Evolutionary conservation across 2,888 invertebrate species (phyloP).

Genomic region (Glyphotaelius pellucidus): DNA sequence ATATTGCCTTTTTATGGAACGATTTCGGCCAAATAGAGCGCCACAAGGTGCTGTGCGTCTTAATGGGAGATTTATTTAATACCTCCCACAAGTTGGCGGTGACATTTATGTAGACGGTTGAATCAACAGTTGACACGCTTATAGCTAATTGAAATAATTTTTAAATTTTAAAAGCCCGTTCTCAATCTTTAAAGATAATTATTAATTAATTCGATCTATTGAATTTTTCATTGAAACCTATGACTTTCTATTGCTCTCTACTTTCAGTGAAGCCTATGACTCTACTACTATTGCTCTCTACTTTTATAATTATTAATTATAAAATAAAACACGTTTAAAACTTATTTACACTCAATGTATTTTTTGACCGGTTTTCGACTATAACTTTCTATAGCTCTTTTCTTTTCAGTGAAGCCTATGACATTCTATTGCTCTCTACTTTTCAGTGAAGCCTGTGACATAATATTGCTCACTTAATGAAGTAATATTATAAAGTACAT

Average conservation of each 20-base stretch:
- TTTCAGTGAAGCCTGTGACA: background rate
- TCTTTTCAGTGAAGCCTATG: no score
- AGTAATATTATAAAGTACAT: no score
- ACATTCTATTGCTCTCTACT: background rate
- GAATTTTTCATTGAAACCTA: background rate
- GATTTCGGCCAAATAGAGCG: conserved; percentile 50
- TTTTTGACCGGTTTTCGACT: no score
- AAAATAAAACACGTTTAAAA: no score
- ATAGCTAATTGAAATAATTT: conserved; percentile 21
- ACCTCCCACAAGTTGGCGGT: conserved; percentile 43
- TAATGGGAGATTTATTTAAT: conserved; percentile 63
- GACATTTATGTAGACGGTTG: conserved; percentile 59
- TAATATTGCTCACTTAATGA: no score
- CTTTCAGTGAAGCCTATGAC: background rate
- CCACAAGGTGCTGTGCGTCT: conserved; percentile 46
- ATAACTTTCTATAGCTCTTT: no score
- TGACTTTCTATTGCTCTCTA: background rate
- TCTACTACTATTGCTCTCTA: background rate
- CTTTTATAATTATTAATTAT: no score
- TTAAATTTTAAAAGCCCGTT: background rate
- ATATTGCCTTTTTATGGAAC: conserved; percentile 59
- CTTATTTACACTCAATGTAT: no score
- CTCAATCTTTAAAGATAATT: background rate
- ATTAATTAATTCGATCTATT: no score
- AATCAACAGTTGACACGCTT: conserved; percentile 61